Base-by-base conservation (phyloP, 1,140 invertebrate species). In the Cephus cinctus region DNA sequence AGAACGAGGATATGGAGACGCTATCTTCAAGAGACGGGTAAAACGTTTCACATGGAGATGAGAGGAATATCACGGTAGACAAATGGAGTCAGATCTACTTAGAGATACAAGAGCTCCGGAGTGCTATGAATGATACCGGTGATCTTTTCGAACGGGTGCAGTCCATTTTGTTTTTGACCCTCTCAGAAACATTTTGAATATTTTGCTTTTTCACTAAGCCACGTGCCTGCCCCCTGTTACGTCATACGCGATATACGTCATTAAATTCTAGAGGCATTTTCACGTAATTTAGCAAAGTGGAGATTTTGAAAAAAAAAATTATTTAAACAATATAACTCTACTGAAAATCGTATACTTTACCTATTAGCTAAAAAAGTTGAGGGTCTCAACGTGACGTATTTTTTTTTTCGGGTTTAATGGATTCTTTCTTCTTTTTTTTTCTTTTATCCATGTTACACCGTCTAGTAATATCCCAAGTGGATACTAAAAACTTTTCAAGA, bases 11-110 rank as follows among this genome's bases (percentile, higher is more conserved):
- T 30, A 11, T 4, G 9, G 27, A 30, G 14, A 30, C 27, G 27
- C 2, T 30, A 30, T 30, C 27, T 30, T 12, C 9, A 12, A 30
- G 27, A n/a, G 45, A 50, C 47, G 42, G 54, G 57, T 53, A 49
- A 2, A 15, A 52, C 50, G 54, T 53, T 50, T 51, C 54, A 54
- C 48, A 56, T 59, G 57, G 50, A 48, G 55, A 41, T 31, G 48
- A 56, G 50, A 48, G 40, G 47, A 50, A 51, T 56, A 59, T 56
- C 50, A 43, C 35, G 42, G 38, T 23, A 50, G 55, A 59, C 54
- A 56, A 56, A 59, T 59, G 54, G 47, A 54, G 54, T 51, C 40
- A 30, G 57, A 59, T 59, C 53, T 54, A n/a, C 30, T 46, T 44
- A 31, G 50, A 46, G 34, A 3, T 3, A 18, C 9, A 18, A n/a